Evolutionary conservation across 2,888 invertebrate genomes (phyloP), one percentile per base, ranked within the genome.

Genomic region (Ophion costatus): DNA sequence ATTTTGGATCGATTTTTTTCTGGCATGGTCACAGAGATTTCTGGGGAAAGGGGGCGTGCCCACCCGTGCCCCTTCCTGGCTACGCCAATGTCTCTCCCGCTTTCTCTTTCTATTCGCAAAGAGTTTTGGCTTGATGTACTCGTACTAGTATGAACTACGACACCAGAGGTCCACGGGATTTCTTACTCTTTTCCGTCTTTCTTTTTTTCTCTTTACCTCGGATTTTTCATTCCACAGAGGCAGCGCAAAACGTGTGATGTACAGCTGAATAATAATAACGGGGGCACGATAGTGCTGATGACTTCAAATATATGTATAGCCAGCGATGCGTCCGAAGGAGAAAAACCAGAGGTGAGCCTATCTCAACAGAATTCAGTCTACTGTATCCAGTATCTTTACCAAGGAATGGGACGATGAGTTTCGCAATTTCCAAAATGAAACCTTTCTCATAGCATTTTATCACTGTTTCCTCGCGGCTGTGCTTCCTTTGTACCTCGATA

Each of bases 361-460:
- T 51, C 57, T 14, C 57, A 51, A 11, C 38, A 11, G 42, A 59
- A 24, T 67, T 61, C 51, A 38, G 51, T 75, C 57, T 22, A 79
- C 33, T 4, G 45, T 63, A 22, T 24, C 17, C 42, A 14, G 59
- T 42, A 70, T 70, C 66, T 75, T 83, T 70, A 59, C 70, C 29
- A 45, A 22, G 51, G 42, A 74, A 29, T 6, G 29, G 63, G 2
- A n/a, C 51, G 24, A 74, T 51, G 59, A 71, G 74, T 63, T n/a
- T 69, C 45, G 14, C 69, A 42, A 78, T 70, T 61, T 33, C 51
- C 38, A 59, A 66, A 79, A 76, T 64, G 83, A 42, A 59, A 77
- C 59, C 45, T 33, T 75, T 71, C 80, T 64, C 74, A 69, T 61
- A 56, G 45, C 61, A 66, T 69, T 83, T 61, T 59, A n/a, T 78